Base-by-base conservation (phyloP, 2,888 invertebrate genomes). In the Gisinianus flammeolus region DNA sequence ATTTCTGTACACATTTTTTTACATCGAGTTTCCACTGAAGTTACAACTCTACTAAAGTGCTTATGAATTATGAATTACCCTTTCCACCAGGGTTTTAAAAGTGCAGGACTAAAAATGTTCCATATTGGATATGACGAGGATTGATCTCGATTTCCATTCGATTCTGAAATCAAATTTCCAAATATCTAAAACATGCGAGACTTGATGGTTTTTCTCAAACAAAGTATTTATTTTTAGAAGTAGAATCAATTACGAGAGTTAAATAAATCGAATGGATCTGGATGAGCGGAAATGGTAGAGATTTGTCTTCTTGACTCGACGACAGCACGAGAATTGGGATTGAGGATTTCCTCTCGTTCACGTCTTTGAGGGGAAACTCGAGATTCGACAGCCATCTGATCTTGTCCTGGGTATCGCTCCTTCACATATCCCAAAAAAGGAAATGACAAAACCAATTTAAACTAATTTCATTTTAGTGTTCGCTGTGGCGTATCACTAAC, bases 11-110 rank as follows among this genome's bases (percentile, higher is more conserved):
- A 16, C 19, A 19, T 44, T 44, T 44, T 44, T 44, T 44, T 44
- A 16, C 19, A 2, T 44, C 2, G 44, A 16, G 44, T 44, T 44
- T 35, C 12, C 35, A n/a, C n/a, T 10, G 22, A 58, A 64, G 26
- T 16, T 44, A 16, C 16, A 44, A 44, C 52, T 8, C 8, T 10
- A 16, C 8, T n/a, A n/a, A 58, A 24, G 28, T 71, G 5, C 54
- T 24, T 33, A 31, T n/a, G 19, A 44, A 22, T n/a, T 56, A 31
- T 24, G 4, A 85, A 87, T 87, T 85, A 89, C 89, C 88, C 88
- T 85, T 88, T 87, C 88, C 88, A 89, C 89, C 89, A 89, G 10
- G 87, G 87, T 10, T 77, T 77, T 24, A 66, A 66, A 12, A 71
- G 12, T 10, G 31, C 30, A 31, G 28, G 74, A 62, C 30, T 26